Evolutionary conservation across 64 coral and sea anemone genomes (phyloP), one percentile per base, ranked within the genome.

Genomic region (Montipora sp.): DNA sequence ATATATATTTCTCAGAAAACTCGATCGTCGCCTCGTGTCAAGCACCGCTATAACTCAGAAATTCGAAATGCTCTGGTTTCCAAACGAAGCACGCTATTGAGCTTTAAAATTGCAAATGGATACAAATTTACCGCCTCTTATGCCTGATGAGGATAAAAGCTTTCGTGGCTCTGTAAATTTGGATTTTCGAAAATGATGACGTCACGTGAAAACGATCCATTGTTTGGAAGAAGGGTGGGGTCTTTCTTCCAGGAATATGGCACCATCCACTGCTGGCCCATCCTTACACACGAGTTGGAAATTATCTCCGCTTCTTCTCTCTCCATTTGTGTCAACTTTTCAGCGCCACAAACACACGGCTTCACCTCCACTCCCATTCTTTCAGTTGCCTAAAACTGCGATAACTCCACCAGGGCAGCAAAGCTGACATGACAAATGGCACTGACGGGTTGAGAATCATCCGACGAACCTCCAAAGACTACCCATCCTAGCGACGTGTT

Each of bases 231-330:
- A 36, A 53, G 65, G 12, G 77, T 89, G 5, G 87, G 92, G 22
- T 94, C 86, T 59, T 36, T 89, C 63, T 27, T 77, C 78, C 92
- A 94, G 19, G 87, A 86, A 49, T 94, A 94, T 5, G 92, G 77
- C 72, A 36, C 36, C 36, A 36, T 36, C 36, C 36, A 36, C 36
- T 36, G 36, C 36, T 36, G 36, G 36, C 2, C 92, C 93, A 94
- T 66, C 90, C 61, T 81, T 77, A 36, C 74, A 21, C 14, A 75
- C 84, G 1, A 60, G 2, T 36, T 77, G 80, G 18, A 47, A 77
- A 10, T 87, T 7, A 21, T 93, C 36, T 36, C 36, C 36, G 36
- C 36, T 36, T 36, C 36, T 36, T 36, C 36, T 36, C 36, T 36
- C 36, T 36, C 36, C 36, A 36, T 36, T 36, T 36, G 36, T 36